Evolutionary conservation across 2,113 vertebrate species (phyloP).

Genomic region (Sceloporus tristichus): DNA sequence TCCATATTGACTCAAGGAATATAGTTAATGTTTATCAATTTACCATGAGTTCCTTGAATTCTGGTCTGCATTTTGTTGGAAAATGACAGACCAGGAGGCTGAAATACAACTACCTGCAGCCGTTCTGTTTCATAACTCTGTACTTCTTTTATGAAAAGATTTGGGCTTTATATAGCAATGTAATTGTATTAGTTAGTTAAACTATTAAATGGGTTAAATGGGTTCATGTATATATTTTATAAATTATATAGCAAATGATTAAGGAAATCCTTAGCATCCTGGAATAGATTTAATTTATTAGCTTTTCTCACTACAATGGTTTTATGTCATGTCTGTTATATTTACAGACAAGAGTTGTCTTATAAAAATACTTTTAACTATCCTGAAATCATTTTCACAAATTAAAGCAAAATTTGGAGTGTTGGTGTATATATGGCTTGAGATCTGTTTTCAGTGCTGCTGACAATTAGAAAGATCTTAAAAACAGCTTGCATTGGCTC

Average conservation of each 20-base stretch:
- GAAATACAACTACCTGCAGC: not conserved
- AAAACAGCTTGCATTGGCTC: slow-evolving; percentile 62
- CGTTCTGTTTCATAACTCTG: not conserved
- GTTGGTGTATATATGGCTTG: not conserved
- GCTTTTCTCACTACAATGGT: slow-evolving; percentile 12
- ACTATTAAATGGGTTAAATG: not conserved
- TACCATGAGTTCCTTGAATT: not conserved
- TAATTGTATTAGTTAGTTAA: not conserved
- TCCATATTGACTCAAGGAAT: not conserved
- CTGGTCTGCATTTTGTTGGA: not conserved
- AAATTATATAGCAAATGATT: not conserved
- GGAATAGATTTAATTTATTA: not conserved
- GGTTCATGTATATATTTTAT: not conserved
- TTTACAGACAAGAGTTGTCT: not conserved
- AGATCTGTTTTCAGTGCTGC: slow-evolving; percentile 3
- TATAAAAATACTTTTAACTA: not conserved
- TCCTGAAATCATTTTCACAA: not conserved
- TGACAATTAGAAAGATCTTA: slow-evolving; percentile 58
- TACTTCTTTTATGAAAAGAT: not conserved
- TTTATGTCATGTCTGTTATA: not conserved
- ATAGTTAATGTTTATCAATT: not conserved
- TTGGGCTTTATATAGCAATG: not conserved
- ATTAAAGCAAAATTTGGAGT: slow-evolving; percentile 38
- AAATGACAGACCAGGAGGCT: not conserved
- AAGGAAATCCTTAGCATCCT: not conserved